A percentile compares a stretch with the other conserved stretches of the same genome.
These are phyloP conservation scores for Sycophila texana DNA, from an alignment of 2,888 invertebrate species.

Conservation along the genomic window DNA sequence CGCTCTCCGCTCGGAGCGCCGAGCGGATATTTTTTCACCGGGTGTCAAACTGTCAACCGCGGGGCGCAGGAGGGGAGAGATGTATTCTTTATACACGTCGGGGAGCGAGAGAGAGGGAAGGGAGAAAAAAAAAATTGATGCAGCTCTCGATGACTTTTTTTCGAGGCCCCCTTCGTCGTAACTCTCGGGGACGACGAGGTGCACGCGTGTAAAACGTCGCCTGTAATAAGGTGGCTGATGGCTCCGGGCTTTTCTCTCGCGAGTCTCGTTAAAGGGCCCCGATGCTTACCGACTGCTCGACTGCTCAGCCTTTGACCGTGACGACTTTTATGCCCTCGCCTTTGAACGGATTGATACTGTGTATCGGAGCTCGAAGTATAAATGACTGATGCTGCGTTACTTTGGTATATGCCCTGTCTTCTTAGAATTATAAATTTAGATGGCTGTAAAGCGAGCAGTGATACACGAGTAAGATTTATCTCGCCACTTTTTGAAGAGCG, in stretches of 20 bases:
- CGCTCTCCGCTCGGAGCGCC: constrained; percentile 35
- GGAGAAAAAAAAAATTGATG: constrained; percentile 47
- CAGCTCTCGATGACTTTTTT: constrained; percentile 48
- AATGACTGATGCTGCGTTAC: not conserved
- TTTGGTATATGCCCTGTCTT: too few species aligned
- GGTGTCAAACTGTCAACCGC: constrained; percentile 54
- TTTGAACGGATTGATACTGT: constrained; percentile 48
- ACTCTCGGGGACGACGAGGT: constrained; percentile 27
- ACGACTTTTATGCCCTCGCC: constrained; percentile 35
- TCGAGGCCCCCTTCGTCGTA: constrained; percentile 40
- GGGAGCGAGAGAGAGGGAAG: not conserved
- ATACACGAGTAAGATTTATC: not conserved
- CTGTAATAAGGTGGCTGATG: constrained; percentile 20
- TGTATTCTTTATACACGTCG: constrained; percentile 44
- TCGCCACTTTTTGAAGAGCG: not conserved
- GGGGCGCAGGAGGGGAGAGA: not conserved
- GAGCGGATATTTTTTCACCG: constrained; percentile 56
- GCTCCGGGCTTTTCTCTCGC: not conserved
- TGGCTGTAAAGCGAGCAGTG: too few species aligned
- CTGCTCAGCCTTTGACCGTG: constrained; percentile 18
- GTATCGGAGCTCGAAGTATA: constrained; percentile 7
- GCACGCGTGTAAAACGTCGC: constrained; percentile 32
- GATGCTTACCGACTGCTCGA: constrained; percentile 14
- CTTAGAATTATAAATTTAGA: too few species aligned
- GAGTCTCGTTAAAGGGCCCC: constrained; percentile 45